These are phyloP conservation scores for Polyommatus icarus DNA, from an alignment of 2,888 invertebrate species.

Conservation along the genomic window DNA sequence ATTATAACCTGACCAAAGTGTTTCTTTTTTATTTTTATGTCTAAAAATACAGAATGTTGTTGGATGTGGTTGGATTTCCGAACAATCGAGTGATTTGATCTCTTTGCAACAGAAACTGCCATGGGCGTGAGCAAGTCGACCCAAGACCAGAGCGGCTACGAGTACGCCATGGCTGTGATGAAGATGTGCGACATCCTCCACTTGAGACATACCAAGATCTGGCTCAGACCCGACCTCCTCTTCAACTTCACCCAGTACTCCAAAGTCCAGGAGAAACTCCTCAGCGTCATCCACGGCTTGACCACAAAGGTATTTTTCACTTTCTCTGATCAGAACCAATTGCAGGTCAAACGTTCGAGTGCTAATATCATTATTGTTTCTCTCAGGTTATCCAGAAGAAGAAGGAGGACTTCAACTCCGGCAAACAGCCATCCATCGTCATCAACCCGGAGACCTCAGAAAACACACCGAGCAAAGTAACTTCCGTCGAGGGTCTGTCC, in stretches of 20 bases:
- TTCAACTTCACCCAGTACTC: constrained; percentile 89
- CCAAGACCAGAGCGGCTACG: constrained; percentile 89
- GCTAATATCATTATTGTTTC: constrained; percentile 11
- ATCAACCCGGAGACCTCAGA: constrained; percentile 53
- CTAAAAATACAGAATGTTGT: neutral
- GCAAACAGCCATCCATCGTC: constrained; percentile 73
- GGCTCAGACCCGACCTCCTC: constrained; percentile 88
- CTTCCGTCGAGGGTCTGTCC: constrained; percentile 83
- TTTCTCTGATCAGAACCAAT: neutral
- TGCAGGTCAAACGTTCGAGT: neutral
- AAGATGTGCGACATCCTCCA: constrained; percentile 94
- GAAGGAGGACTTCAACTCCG: constrained; percentile 86
- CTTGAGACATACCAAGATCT: constrained; percentile 88
- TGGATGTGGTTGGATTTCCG: neutral
- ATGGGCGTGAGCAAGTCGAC: constrained; percentile 93
- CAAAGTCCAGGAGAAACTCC: constrained; percentile 86
- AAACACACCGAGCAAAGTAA: constrained; percentile 45
- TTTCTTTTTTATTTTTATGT: neutral
- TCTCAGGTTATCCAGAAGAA: constrained; percentile 84
- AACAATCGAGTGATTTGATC: neutral
- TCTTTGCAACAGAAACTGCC: constrained; percentile 84
- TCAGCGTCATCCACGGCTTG: constrained; percentile 88
- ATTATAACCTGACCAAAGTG: neutral
- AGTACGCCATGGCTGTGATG: constrained; percentile 94
- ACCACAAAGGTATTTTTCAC: constrained; percentile 84